Base-by-base conservation (phyloP, 2,888 invertebrate species). In the Hofmannophila pseudospretella region DNA sequence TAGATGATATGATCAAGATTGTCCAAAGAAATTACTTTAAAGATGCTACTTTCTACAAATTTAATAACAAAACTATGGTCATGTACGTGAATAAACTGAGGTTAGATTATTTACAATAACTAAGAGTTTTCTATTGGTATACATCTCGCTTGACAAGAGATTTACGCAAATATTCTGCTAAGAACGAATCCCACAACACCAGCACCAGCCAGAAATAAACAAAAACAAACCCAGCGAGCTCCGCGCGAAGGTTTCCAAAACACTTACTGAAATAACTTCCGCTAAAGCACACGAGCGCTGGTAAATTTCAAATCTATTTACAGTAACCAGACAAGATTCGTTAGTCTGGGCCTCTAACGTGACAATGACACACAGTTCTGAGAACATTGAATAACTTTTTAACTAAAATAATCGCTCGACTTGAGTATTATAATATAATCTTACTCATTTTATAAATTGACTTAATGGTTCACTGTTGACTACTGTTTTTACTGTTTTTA, bases 181-280 rank as follows among this genome's bases (percentile, higher is more conserved):
- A 32, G 12, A 27, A 29, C 19, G 13, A 11, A 33, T 27, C 23
- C 33, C 34, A 39, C 27, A 36, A 36, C 36, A 36, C 25, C n/a
- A 32, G 16, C 36, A 36, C 25, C n/a, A 32, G 16, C 32, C 33
- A 14, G 36, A 34, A 13, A 26, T 30, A 36, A 36, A 36, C 32
- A 36, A 29, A 30, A 13, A 8, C 16, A 33, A 26, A 19, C 31
- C 16, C 3, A 16, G 5, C 16, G 3, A 16, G 5, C 16, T 16
- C 41, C 44, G 44, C 30, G 44, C 33, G 39, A 36, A 46, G 49
- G 42, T 58, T 54, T 52, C 37, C 48, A 46, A 55, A 57, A 59
- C 55, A 54, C 32, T 39, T 38, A 41, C 44, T 43, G 44, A 53
- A 60, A 60, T 63, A 50, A 55, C 51, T 49, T 41, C 40, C 35